Percentiles rank a stretch among this genome's conserved stretches.
phyloP scores from a whole-genome alignment of 2,113 vertebrate species.

The Sisor rabdophorus region DNA sequence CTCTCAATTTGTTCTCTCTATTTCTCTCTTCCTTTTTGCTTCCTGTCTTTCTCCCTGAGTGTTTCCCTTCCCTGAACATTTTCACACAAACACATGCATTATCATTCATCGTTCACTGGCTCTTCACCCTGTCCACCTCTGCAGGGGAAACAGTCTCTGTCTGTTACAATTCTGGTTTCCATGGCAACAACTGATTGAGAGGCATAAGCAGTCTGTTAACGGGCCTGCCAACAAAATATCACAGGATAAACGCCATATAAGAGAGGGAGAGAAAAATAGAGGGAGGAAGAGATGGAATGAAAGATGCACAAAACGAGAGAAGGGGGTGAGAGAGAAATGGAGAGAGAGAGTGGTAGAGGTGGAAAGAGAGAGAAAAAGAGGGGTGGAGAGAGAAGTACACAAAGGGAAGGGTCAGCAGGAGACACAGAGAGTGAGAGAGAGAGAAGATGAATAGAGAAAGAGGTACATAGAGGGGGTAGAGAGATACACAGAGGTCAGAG shows the following conservation, averaged over 20 bases:
- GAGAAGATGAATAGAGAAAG: too few species aligned
- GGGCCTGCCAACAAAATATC: conserved; percentile 41
- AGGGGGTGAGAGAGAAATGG: background rate
- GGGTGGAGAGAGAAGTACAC: too few species aligned
- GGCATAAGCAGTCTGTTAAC: conserved; percentile 37
- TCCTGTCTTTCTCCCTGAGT: background rate
- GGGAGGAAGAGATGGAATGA: conserved; percentile 4
- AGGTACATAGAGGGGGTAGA: too few species aligned
- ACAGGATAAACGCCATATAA: conserved; percentile 16
- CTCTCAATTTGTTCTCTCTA: background rate
- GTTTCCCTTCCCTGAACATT: conserved; percentile 5
- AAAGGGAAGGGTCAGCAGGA: too few species aligned
- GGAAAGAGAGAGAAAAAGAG: too few species aligned
- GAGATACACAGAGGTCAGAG: too few species aligned
- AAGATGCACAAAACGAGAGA: background rate
- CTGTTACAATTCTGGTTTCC: conserved; percentile 48
- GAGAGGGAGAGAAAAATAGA: background rate
- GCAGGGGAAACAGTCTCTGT: conserved; percentile 51
- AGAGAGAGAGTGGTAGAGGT: background rate
- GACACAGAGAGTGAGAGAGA: too few species aligned
- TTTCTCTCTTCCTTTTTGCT: conserved; percentile 6
- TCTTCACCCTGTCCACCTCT: conserved; percentile 50
- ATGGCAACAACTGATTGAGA: conserved; percentile 52
- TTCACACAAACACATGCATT: conserved; percentile 16
- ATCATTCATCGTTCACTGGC: conserved; percentile 23